Base-by-base conservation (phyloP, 2,888 invertebrate genomes). In the Hofmannophila pseudospretella region DNA sequence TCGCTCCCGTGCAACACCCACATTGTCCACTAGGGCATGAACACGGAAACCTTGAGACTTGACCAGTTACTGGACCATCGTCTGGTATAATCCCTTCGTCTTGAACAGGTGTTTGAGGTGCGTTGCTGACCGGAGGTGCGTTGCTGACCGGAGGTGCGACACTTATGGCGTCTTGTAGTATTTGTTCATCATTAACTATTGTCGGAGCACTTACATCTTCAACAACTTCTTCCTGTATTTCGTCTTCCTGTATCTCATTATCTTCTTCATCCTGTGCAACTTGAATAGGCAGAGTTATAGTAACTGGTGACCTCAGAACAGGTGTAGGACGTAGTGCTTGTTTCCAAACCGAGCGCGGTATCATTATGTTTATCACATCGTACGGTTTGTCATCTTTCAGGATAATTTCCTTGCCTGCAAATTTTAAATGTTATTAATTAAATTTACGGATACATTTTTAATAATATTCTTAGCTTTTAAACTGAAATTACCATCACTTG, bases 1-100 rank as follows among this genome's bases (percentile, higher is more conserved):
- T 71, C 36, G 90, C 80, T 9, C 91, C 90, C 1, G 92, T 91
- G 54, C 93, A 93, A 54, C 93, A 93, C 7, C 90, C 89, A 60
- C 93, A 93, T 55, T 90, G 77, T 10, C 92, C 90, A 16, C 70
- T 66, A 0, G 70, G 68, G 58, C 93, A 93, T 0, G 84, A 71
- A 61, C 93, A 93, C 0, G 91, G 92, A 43, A 89, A 88, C 49
- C 88, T 71, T 13, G 79, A 51, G n/a, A 87, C 77, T 63, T 88
- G 85, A 0, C 89, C 87, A 1, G 38, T 26, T 7, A 38, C 34
- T 27, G 19, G 11, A 14, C 16, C 13, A 5, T 22, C 19, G 20
- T 35, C 14, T 19, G 31, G 7, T n/a, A n/a, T n/a, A 14, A 32
- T 22, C 1, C 41, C 49, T 41, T 53, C 65, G 23, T 69, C 68